Percentiles rank a stretch among this genome's conserved stretches.
phyloP scores from a whole-genome alignment of 2,888 invertebrate genomes.

The Lycocerus yunnanus region DNA sequence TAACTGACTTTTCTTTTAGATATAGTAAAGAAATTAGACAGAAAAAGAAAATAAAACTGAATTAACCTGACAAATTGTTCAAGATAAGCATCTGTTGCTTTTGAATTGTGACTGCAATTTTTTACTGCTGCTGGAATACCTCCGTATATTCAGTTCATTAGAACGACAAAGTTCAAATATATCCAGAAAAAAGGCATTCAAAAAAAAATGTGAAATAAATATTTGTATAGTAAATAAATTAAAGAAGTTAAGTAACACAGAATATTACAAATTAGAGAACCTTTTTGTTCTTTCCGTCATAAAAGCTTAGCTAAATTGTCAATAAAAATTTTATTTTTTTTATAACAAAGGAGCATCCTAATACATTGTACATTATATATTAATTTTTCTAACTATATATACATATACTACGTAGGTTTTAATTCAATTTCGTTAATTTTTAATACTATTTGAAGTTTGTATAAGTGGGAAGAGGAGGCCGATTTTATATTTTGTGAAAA shows the following conservation, averaged over 20 bases:
- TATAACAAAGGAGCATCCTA: neutral
- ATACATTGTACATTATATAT: too few relatives aligned
- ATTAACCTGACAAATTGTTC: slow-evolving; percentile 1
- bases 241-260: neutral
- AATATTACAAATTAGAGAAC: neutral
- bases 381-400: too few relatives aligned
- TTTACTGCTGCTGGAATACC: neutral
- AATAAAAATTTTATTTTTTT: neutral
- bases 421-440: neutral
- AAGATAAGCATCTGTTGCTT: neutral
- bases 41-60: slow-evolving; percentile 1
- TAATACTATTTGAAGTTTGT: too few relatives aligned
- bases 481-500: neutral
- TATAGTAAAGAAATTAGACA: neutral
- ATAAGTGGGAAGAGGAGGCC: neutral
- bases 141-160: neutral
- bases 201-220: neutral
- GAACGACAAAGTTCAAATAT: neutral
- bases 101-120: neutral
- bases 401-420: neutral
- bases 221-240: neutral
- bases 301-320: neutral
- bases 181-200: neutral
- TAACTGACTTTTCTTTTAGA: neutral
- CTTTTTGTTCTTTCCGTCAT: neutral